phyloP scores from a whole-genome alignment of 1,140 invertebrate genomes.

The Drosophila suzukii region DNA sequence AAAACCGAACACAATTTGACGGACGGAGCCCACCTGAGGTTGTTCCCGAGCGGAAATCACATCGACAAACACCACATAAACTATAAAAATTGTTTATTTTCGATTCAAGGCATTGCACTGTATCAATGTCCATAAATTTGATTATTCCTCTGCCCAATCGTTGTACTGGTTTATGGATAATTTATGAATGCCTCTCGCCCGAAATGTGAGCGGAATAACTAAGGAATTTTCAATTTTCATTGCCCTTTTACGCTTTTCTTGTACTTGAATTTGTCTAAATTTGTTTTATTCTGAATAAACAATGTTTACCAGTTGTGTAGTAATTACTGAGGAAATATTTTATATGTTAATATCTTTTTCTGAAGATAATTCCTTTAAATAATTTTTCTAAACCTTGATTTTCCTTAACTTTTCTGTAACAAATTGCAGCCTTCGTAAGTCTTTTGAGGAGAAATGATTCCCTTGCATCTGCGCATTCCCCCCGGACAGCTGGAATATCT shows the following conservation, averaged over 20 bases:
- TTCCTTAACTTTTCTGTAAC: neutral
- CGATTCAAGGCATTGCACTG: slow-evolving; percentile 55
- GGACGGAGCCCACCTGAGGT: slow-evolving; percentile 67
- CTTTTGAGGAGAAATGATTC: neutral
- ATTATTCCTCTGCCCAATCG: slow-evolving; percentile 26
- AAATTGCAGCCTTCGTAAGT: neutral
- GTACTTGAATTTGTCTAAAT: neutral
- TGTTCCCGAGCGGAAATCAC: slow-evolving; percentile 78
- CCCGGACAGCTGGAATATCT: slow-evolving; percentile 44
- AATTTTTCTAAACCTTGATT: neutral
- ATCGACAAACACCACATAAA: slow-evolving; percentile 76
- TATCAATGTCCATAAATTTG: slow-evolving; percentile 72
- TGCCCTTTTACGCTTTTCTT: slow-evolving; percentile 46
- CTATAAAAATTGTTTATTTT: slow-evolving; percentile 66
- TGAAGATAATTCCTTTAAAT: neutral
- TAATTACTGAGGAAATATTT: no score
- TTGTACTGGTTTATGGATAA: slow-evolving; percentile 69
- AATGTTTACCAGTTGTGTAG: no score
- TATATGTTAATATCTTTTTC: no score
- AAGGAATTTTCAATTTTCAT: slow-evolving; percentile 37
- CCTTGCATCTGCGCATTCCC: slow-evolving; percentile 52
- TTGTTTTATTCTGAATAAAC: neutral
- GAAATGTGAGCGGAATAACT: slow-evolving; percentile 73
- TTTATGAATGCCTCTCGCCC: slow-evolving; percentile 74
- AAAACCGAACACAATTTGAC: slow-evolving; percentile 53